These are phyloP conservation scores for Drosophila teissieri DNA, from an alignment of 1,140 invertebrate genomes.

Conservation along the genomic window DNA sequence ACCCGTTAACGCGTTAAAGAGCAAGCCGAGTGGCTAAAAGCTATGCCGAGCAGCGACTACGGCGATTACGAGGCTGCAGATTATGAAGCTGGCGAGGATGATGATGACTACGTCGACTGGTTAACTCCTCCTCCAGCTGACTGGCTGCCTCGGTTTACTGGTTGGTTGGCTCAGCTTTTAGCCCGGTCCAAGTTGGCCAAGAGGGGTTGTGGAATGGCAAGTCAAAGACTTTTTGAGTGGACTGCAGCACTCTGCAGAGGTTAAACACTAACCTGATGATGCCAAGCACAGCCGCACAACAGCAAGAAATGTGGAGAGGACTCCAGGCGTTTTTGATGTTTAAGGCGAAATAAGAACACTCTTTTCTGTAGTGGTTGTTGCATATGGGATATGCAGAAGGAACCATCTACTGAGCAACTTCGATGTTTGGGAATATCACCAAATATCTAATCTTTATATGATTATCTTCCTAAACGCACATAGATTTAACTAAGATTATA, in stretches of 20 bases:
- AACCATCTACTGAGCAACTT: no score
- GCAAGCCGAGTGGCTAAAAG: constrained; percentile 80
- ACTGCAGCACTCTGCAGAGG: constrained; percentile 74
- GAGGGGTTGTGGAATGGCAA: constrained; percentile 39
- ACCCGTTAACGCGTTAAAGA: constrained; percentile 80
- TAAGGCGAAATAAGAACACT: constrained; percentile 8
- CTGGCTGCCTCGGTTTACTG: constrained; percentile 65
- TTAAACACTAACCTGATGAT: constrained; percentile 75
- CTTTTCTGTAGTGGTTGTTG: neutral
- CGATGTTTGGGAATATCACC: neutral
- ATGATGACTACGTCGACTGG: constrained; percentile 37
- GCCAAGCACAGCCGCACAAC: constrained; percentile 55
- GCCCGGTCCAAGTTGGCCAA: constrained; percentile 31
- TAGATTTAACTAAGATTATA: no score
- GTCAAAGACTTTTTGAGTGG: constrained; percentile 80
- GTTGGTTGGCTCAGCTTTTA: constrained; percentile 49
- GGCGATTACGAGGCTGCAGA: neutral
- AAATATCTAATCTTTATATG: neutral
- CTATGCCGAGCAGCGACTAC: constrained; percentile 44
- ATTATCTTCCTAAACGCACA: no score
- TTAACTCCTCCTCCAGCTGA: constrained; percentile 63
- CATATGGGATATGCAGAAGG: no score
- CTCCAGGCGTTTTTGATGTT: neutral
- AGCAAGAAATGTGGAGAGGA: constrained; percentile 32
- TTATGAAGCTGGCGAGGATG: constrained; percentile 1